A percentile compares a stretch with the other conserved stretches of the same genome.
These are phyloP conservation scores for Tupiocoris notatus DNA, from an alignment of 2,888 invertebrate genomes.

Conservation along the genomic window DNA sequence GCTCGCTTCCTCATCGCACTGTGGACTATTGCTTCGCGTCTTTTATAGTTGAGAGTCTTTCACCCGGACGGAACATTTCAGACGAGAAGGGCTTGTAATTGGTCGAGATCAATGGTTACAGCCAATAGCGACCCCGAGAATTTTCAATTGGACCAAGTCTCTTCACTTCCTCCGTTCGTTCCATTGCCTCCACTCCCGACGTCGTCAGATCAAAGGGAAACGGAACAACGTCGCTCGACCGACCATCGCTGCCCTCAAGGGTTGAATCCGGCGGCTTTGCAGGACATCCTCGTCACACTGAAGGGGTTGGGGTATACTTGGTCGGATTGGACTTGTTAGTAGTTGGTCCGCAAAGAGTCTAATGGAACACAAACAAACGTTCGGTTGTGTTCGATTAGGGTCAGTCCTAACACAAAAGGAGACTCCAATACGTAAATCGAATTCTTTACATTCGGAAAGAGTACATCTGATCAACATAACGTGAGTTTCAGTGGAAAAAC, in stretches of 20 bases:
- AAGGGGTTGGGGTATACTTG: background rate
- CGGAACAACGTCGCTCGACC: background rate
- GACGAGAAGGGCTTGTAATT: constrained; percentile 11
- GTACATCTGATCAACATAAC: too few species aligned
- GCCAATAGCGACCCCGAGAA: constrained; percentile 15
- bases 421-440: too few species aligned
- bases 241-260: background rate
- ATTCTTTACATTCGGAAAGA: too few species aligned
- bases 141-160: background rate
- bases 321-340: background rate
- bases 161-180: too few species aligned
- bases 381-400: background rate
- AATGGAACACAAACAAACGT: background rate
- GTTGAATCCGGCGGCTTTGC: background rate
- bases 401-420: too few species aligned
- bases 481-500: too few species aligned
- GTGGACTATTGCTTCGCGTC: background rate
- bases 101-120: constrained; percentile 26
- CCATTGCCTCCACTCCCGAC: background rate
- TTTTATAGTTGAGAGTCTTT: background rate
- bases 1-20: background rate
- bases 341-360: background rate
- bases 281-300: background rate
- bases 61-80: constrained; percentile 5
- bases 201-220: background rate